A percentile compares a stretch with the other conserved stretches of the same genome.
phyloP scores from a whole-genome alignment of 2,888 invertebrate genomes.

The Heliconius erato region DNA sequence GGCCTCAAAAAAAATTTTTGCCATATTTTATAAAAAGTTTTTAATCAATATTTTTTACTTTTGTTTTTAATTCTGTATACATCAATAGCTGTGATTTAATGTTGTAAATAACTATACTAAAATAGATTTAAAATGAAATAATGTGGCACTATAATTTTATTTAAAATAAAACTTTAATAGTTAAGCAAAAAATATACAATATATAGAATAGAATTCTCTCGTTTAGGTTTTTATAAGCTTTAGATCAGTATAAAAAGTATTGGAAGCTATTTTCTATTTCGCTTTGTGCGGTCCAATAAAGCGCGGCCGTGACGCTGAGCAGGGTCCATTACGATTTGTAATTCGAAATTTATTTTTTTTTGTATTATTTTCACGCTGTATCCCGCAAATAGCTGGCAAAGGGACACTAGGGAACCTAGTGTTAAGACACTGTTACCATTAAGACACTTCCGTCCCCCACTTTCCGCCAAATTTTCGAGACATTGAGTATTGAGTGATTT shows the following conservation, averaged over 20 bases:
- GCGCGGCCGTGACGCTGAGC: neutral
- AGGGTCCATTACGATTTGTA: neutral
- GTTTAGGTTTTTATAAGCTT: conserved; percentile 18
- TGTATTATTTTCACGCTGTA: too few species aligned
- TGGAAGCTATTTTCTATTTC: conserved; percentile 24
- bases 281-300: neutral
- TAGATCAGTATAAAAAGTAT: conserved; percentile 12
- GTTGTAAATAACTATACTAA: neutral
- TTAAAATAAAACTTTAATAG: neutral
- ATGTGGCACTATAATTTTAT: neutral
- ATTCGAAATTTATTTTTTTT: neutral
- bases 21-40: too few species aligned
- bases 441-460: too few species aligned
- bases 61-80: too few species aligned
- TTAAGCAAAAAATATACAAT: neutral
- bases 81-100: neutral
- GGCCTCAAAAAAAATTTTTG: too few species aligned
- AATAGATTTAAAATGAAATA: neutral
- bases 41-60: neutral
- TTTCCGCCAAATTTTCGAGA: too few species aligned
- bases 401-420: too few species aligned
- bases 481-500: too few species aligned
- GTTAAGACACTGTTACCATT: too few species aligned
- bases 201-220: neutral
- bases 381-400: too few species aligned